Percentiles rank a stretch among this genome's conserved stretches.
phyloP scores from a whole-genome alignment of 2,888 invertebrate species.

The Dasypogon diadema region DNA sequence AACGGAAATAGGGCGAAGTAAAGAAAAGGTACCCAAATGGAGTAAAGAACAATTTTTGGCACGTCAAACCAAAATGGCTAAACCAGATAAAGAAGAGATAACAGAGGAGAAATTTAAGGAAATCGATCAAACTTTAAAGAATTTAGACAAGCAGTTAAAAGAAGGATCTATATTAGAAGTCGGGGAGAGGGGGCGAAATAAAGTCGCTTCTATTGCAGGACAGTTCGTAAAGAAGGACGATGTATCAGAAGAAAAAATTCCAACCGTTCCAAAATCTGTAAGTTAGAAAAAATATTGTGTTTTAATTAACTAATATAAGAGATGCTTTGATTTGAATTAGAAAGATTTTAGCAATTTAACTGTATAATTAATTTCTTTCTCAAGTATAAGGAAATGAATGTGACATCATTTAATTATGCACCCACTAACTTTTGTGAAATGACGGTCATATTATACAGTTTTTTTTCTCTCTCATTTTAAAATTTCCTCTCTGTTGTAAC shows the following conservation, averaged over 20 bases:
- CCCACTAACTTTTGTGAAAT: too few relatives aligned
- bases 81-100: conserved; percentile 73
- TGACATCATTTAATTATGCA: too few relatives aligned
- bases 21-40: conserved; percentile 91
- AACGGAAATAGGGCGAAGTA: conserved; percentile 69
- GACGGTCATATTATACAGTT: too few relatives aligned
- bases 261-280: conserved; percentile 66
- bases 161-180: conserved; percentile 80
- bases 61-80: conserved; percentile 78
- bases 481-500: too few relatives aligned
- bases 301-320: too few relatives aligned
- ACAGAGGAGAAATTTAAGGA: conserved; percentile 75
- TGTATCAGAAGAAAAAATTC: conserved; percentile 65
- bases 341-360: too few relatives aligned
- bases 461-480: too few relatives aligned
- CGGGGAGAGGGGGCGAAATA: conserved; percentile 76
- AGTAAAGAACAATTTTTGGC: conserved; percentile 83
- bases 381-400: too few relatives aligned
- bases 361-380: too few relatives aligned
- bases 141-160: conserved; percentile 79
- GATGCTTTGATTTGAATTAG: too few relatives aligned
- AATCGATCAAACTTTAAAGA: conserved; percentile 79
- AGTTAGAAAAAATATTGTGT: too few relatives aligned
- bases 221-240: conserved; percentile 72
- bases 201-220: conserved; percentile 90